Base-by-base conservation (phyloP, 1,140 invertebrate species). In the Drosophila paulistorum region DNA sequence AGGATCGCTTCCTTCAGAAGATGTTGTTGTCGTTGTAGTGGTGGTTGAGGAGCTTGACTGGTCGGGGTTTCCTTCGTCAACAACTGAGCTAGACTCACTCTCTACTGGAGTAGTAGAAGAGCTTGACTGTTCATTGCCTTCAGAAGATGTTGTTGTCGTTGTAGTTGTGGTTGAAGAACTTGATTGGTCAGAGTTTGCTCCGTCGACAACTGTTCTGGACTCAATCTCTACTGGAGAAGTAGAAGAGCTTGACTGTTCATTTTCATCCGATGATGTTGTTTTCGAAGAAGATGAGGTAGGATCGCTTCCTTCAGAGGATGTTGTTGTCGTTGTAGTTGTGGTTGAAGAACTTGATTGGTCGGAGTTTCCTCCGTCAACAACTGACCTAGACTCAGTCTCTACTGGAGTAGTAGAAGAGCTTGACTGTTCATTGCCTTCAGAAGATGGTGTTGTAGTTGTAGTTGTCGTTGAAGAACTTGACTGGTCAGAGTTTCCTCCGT, bases 31-130 rank as follows among this genome's bases (percentile, higher is more conserved):
- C 23, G n/a, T 26, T 30, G 60, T 42, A 41, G 41, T 62, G 5
- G 23, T 63, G 13, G 23, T 63, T 23, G 41, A 63, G 14, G 60
- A 63, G n/a, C 42, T 48, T 17, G 60, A 62, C 26, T 63, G 60
- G 10, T 26, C 30, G 9, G 42, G 9, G 14, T 48, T 48, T 26
- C 60, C 60, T 9, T 41, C 13, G 14, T 48, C 42, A 48, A 20
- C 42, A 9, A 17, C 42, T 7, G 35, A 20, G 14, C 14, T 48
- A 2, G 41, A 45, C 6, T 45, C 41, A 14, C n/a, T 45, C 6
- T 17, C 42, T 7, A 58, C 55, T 1, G 55, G 55, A 17, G 3
- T 3, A 7, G 26, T n/a, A 3, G 10, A 14, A 30, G 39, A n/a
- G n/a, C n/a, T 17, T 45, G 41, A 17, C n/a, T 45, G n/a, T 14